A percentile compares a stretch with the other conserved stretches of the same genome.
These are phyloP conservation scores for Hoplostethus atlanticus DNA, from an alignment of 2,797 vertebrate genomes.

Conservation along the genomic window DNA sequence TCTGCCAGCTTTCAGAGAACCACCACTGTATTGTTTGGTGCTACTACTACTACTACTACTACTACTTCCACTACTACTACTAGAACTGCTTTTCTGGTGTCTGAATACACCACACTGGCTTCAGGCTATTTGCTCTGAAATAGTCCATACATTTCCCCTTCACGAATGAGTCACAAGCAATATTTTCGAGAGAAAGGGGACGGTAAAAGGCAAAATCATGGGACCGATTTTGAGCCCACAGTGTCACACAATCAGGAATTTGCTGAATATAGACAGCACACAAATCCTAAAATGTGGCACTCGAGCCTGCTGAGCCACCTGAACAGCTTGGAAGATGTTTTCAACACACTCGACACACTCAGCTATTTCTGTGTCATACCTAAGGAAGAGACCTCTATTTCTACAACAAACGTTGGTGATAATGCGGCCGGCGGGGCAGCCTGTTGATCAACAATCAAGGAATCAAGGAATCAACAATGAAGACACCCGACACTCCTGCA, in stretches of 20 bases:
- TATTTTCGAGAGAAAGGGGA: neutral
- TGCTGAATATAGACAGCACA: too few relatives aligned
- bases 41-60: neutral
- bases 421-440: conserved; percentile 2
- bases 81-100: neutral
- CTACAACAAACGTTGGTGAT: neutral
- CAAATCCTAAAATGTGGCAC: too few relatives aligned
- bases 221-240: neutral
- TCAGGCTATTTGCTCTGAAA: neutral
- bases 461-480: neutral
- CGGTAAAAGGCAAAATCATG: neutral
- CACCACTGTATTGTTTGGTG: neutral
- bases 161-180: too few relatives aligned
- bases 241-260: neutral
- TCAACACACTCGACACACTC: too few relatives aligned
- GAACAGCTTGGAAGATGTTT: too few relatives aligned
- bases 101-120: neutral
- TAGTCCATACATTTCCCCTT: neutral
- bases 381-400: neutral
- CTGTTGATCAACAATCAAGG: conserved; percentile 57
- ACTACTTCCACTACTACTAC: neutral
- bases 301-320: too few relatives aligned
- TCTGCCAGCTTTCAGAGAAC: conserved; percentile 51
- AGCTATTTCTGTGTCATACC: too few relatives aligned
- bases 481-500: conserved; percentile 63